phyloP scores from a whole-genome alignment of 2,113 vertebrate species.

The Cettia cetti region DNA sequence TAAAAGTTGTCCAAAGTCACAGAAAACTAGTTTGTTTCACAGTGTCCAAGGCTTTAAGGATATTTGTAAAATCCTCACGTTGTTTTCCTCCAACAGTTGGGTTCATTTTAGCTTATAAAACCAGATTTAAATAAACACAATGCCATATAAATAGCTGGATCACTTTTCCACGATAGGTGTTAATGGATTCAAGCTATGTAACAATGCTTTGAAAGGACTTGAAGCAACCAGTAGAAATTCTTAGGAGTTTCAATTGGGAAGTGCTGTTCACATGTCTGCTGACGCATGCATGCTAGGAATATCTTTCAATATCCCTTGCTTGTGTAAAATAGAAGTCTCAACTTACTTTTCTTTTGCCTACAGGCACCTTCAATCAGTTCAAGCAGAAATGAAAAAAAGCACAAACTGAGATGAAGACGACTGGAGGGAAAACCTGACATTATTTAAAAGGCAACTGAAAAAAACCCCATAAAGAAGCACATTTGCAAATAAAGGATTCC shows the following conservation, averaged over 20 bases:
- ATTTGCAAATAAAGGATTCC: neutral
- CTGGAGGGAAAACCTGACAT: neutral
- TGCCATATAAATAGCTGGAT: neutral
- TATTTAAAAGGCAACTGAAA: neutral
- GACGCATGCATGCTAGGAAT: neutral
- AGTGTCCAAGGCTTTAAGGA: neutral
- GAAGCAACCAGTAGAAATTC: neutral
- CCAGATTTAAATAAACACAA: neutral
- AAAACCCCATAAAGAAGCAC: neutral
- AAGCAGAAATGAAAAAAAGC: neutral
- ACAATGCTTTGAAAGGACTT: neutral
- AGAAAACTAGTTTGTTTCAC: neutral
- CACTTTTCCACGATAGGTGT: neutral
- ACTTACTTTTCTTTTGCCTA: neutral
- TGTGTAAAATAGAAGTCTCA: neutral
- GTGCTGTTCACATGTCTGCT: neutral
- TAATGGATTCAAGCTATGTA: neutral
- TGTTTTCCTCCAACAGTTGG: neutral
- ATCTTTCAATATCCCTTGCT: neutral
- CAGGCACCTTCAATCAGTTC: neutral
- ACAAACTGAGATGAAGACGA: neutral
- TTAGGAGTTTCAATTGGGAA: neutral
- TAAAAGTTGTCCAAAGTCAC: neutral
- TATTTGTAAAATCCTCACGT: neutral
- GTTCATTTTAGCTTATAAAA: constrained; percentile 13